Base-by-base conservation (phyloP, 2,113 vertebrate species). In the Tetraodon nigroviridis region DNA sequence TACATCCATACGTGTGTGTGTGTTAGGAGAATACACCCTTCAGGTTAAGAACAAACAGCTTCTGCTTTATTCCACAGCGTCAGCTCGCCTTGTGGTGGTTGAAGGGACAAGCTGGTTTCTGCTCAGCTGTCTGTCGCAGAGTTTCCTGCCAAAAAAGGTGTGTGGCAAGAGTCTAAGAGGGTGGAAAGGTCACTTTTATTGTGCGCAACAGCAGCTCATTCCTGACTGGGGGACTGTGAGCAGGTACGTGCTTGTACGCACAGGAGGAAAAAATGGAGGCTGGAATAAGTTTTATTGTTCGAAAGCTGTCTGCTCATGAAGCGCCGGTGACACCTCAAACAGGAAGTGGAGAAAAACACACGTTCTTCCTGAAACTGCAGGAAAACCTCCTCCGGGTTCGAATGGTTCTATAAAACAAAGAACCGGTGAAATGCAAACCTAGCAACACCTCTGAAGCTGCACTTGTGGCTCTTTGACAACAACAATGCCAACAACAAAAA, bases 331-430 rank as follows among this genome's bases (percentile, higher is more conserved):
- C 78, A 59, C 59, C 54, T 66, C 78, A 61, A 27, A 70, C 76
- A 81, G 81, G 84, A 86, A 86, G 73, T 69, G 61, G 72, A 67
- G 50, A 62, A 46, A 77, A 59, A 27, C 24, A 27, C 32, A 8
- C 32, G 55, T 67, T 58, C 79, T 80, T 85, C 83, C 79, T 82
- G 71, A 79, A 70, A 78, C 69, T 0, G 22, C 49, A 5, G 56
- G n/a, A 16, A 53, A 61, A 7, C 73, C 76, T 53, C 79, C 79
- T 51, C 53, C 69, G 60, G 48, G 76, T 70, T 69, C 44, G 41
- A 55, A 69, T 68, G 74, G 57, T 70, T 19, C 58, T 57, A 65
- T 53, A 51, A 64, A 69, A 63, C 47, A 67, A 69, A 58, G 46
- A 51, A 62, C 16, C 53, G 49, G 47, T 27, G 24, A 27, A 27